Base-by-base conservation (phyloP, 2,888 invertebrate species). In the Nasonia oneida region DNA sequence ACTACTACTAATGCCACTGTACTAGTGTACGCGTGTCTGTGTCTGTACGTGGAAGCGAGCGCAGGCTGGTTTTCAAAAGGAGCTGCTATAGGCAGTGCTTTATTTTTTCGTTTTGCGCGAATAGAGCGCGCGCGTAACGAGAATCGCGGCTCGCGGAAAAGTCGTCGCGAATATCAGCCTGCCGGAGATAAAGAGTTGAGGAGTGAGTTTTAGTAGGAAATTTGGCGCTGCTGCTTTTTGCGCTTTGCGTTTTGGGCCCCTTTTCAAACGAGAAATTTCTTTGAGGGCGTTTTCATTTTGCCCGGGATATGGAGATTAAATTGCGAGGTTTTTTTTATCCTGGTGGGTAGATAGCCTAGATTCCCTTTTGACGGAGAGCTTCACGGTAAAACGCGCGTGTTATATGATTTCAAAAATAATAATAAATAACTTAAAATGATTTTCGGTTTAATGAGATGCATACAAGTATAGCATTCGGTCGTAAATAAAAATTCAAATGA, bases 121-220 rank as follows among this genome's bases (percentile, higher is more conserved):
- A 64, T 29, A 29, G 29, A 29, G 10, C 1, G 64, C 67, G 67
- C 14, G 33, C 6, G 15, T 29, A 67, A 67, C 67, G 67, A 67
- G 67, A 67, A 67, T 67, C 67, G 67, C 67, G 12, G 12, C 67
- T 67, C 67, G 67, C 33, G 33, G 67, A 33, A 67, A 67, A 67
- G 67, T 67, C 33, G 33, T 67, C 67, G 67, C 67, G n/a, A 67
- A 29, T 67, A 33, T 33, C 33, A 33, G 8, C 2, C 14, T 29
- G 29, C 29, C 29, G 29, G 67, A 33, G 67, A 33, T 67, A 33
- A 67, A 67, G 33, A 67, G 67, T 67, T 33, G 33, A 33, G 67
- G 1, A 29, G 67, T 23, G 67, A 14, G 67, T 67, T 67, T 67
- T 67, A 33, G 53, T 53, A 53, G 53, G 18, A 53, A 23, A 61